These are phyloP conservation scores for Venturia canescens DNA, from an alignment of 1,140 invertebrate species.

Conservation along the genomic window DNA sequence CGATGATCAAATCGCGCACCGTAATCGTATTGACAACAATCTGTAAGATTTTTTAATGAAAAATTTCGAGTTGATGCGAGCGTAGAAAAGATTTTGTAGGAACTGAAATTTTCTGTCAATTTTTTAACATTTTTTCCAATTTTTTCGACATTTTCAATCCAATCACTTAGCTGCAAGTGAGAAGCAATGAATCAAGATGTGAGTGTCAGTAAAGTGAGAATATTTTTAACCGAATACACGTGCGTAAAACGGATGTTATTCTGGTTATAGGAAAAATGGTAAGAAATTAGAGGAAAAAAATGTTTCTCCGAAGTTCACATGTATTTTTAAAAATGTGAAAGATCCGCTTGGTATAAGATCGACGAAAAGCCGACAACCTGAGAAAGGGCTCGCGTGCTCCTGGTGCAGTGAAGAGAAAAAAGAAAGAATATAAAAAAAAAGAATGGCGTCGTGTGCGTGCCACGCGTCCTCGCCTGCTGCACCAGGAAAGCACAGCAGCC, in stretches of 20 bases:
- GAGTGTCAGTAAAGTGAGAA: no score
- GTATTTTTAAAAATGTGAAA: slow-evolving; percentile 10
- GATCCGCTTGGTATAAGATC: background rate
- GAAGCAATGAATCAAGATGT: no score
- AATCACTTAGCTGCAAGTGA: no score
- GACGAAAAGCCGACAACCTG: background rate
- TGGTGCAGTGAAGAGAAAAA: slow-evolving; percentile 8
- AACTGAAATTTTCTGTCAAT: no score
- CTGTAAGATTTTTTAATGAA: no score
- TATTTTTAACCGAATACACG: background rate
- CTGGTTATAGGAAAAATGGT: background rate
- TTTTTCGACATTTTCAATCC: no score
- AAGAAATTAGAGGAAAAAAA: background rate
- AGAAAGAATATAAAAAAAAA: slow-evolving; percentile 30
- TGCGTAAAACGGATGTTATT: background rate
- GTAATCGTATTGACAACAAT: no score
- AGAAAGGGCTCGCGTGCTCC: slow-evolving; percentile 19
- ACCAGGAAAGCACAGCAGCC: slow-evolving; percentile 4
- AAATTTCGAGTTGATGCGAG: no score
- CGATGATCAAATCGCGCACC: no score
- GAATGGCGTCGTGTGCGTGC: slow-evolving; percentile 59
- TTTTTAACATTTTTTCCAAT: no score
- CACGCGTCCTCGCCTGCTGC: slow-evolving; percentile 55
- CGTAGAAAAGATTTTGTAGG: no score
- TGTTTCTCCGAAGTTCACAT: background rate